These are phyloP conservation scores for Psilanteris sp. DNA, from an alignment of 1,140 invertebrate genomes.

Conservation along the genomic window DNA sequence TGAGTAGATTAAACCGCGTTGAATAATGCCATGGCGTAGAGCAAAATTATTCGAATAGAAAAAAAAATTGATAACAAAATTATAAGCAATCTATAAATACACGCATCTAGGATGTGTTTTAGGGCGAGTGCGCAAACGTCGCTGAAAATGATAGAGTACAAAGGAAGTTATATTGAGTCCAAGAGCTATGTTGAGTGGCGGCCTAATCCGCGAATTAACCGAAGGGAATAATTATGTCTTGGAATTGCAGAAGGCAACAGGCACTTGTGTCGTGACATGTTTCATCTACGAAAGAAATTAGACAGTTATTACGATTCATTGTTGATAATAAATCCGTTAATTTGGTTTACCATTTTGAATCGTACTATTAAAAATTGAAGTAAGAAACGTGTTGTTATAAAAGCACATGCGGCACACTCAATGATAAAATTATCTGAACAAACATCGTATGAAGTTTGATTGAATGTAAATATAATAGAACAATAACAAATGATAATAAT, in stretches of 20 bases:
- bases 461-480: too few species aligned
- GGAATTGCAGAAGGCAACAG: conserved; percentile 37
- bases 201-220: conserved; percentile 56
- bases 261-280: conserved; percentile 26
- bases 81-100: conserved; percentile 17
- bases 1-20: too few species aligned
- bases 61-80: too few species aligned
- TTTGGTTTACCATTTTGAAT: conserved; percentile 8
- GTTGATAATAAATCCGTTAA: conserved; percentile 21
- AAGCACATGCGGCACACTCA: too few species aligned
- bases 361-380: too few species aligned
- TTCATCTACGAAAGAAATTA: conserved; percentile 30
- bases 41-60: too few species aligned
- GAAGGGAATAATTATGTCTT: conserved; percentile 51
- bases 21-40: too few species aligned
- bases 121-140: conserved; percentile 16
- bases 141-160: conserved; percentile 51
- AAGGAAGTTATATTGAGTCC: conserved; percentile 60
- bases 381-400: not conserved
- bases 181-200: conserved; percentile 50
- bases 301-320: conserved; percentile 23
- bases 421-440: too few species aligned
- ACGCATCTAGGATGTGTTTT: conserved; percentile 29
- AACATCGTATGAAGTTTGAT: too few species aligned
- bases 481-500: too few species aligned